phyloP scores from a whole-genome alignment of 1,140 invertebrate genomes.

The Berghia stephanieae region DNA sequence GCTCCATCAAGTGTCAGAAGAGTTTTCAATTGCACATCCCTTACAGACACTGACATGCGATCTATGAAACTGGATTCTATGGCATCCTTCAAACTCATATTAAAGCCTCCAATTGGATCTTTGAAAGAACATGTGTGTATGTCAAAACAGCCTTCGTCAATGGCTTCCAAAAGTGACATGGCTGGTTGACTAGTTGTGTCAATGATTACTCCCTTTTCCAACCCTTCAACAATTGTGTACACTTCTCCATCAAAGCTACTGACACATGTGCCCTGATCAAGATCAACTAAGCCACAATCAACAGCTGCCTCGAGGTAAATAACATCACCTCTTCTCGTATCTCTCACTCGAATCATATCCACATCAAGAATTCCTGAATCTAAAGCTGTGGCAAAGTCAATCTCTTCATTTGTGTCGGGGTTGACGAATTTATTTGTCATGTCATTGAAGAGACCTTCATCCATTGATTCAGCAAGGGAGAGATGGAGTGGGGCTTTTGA shows the following conservation, averaged over 20 bases:
- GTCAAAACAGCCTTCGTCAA: conserved; percentile 54
- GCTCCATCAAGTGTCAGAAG: conserved; percentile 76
- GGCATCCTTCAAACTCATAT: conserved; percentile 72
- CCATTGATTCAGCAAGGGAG: conserved; percentile 83
- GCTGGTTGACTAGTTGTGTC: conserved; percentile 57
- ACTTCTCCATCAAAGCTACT: conserved; percentile 67
- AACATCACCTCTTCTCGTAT: conserved; percentile 79
- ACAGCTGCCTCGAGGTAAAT: conserved; percentile 78
- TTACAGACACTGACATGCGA: conserved; percentile 80
- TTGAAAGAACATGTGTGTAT: conserved; percentile 45
- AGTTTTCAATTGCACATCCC: conserved; percentile 74
- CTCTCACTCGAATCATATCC: conserved; percentile 80
- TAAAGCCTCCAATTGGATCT: conserved; percentile 48
- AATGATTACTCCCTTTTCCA: conserved; percentile 57
- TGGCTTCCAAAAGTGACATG: conserved; percentile 51
- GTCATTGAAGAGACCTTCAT: conserved; percentile 83
- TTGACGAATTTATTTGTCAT: conserved; percentile 78
- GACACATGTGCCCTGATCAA: conserved; percentile 76
- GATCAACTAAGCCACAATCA: conserved; percentile 77
- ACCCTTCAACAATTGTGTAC: conserved; percentile 47
- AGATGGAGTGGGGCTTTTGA: conserved; percentile 83
- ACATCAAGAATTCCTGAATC: conserved; percentile 79
- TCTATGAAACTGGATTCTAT: conserved; percentile 82
- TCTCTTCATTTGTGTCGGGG: conserved; percentile 65
- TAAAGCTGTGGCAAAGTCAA: conserved; percentile 76